phyloP scores from a whole-genome alignment of 2,113 vertebrate genomes.

The Tiliqua scincoides region DNA sequence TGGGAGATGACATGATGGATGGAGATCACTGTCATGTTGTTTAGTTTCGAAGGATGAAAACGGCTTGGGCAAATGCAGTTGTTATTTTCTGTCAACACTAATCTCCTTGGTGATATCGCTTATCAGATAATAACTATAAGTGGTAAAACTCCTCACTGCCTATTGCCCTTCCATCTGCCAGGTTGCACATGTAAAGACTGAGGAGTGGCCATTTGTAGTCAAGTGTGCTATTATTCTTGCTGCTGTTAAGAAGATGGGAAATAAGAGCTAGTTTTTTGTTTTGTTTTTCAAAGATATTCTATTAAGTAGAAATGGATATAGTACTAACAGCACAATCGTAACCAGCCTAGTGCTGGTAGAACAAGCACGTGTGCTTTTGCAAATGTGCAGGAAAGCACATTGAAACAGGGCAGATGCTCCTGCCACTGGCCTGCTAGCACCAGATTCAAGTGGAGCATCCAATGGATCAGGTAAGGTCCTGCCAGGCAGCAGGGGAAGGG shows the following conservation, averaged over 20 bases:
- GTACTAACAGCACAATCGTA: too few relatives aligned
- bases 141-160: rapidly evolving
- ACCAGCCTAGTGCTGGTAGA: too few relatives aligned
- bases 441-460: too few relatives aligned
- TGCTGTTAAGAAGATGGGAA: background rate
- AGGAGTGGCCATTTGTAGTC: background rate
- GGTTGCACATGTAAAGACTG: rapidly evolving
- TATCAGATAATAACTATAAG: slow-evolving; percentile 21
- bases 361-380: too few relatives aligned
- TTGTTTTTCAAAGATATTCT: too few relatives aligned
- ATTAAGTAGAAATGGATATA: too few relatives aligned
- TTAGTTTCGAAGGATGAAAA: background rate
- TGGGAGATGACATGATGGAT: slow-evolving; percentile 36
- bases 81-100: slow-evolving; percentile 33
- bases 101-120: slow-evolving; percentile 17
- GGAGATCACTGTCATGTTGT: background rate
- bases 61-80: background rate
- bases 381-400: too few relatives aligned
- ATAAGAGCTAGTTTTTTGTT: too few relatives aligned
- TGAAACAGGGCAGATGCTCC: too few relatives aligned
- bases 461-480: too few relatives aligned
- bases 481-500: too few relatives aligned
- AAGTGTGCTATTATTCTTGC: background rate
- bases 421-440: too few relatives aligned
- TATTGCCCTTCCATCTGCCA: background rate